Conservation (phyloP, 2,113 vertebrate genomes). For the Stigmatopora argus region DNA sequence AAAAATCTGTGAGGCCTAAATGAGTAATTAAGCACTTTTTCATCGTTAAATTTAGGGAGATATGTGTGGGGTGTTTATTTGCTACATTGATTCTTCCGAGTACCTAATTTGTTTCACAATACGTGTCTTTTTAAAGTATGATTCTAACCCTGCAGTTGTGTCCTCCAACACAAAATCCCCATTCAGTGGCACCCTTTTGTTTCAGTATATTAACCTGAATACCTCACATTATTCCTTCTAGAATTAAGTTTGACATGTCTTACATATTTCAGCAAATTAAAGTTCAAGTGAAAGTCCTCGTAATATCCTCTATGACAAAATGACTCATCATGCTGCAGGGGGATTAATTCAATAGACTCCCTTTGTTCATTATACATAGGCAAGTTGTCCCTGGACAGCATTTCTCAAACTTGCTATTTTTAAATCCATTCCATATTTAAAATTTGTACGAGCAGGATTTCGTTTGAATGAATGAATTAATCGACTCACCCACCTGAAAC, state of each 20-base stretch:
- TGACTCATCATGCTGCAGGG: slow-evolving; percentile 26
- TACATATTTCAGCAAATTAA: slow-evolving; percentile 20
- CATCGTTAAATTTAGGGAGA: too few species aligned
- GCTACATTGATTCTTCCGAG: too few species aligned
- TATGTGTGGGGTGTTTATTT: too few species aligned
- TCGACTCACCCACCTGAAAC: not conserved
- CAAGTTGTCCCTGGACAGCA: slow-evolving; percentile 18
- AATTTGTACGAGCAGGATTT: not conserved
- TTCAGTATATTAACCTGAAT: too few species aligned
- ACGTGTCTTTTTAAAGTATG: too few species aligned
- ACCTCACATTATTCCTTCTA: not conserved
- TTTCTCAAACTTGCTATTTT: slow-evolving; percentile 12
- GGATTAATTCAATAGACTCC: slow-evolving; percentile 9
- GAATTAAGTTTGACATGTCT: not conserved
- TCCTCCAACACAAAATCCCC: too few species aligned
- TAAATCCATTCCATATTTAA: not conserved
- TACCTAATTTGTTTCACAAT: too few species aligned
- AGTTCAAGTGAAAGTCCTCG: slow-evolving; percentile 13
- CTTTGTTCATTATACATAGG: slow-evolving; percentile 16
- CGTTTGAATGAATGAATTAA: not conserved
- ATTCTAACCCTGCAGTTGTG: too few species aligned
- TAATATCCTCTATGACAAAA: slow-evolving; percentile 23
- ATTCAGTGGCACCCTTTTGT: too few species aligned
- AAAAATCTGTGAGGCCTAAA: slow-evolving; percentile 14
- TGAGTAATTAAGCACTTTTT: slow-evolving; percentile 5